These are phyloP conservation scores for Watsonalla binaria DNA, from an alignment of 2,888 invertebrate species.

Conservation along the genomic window DNA sequence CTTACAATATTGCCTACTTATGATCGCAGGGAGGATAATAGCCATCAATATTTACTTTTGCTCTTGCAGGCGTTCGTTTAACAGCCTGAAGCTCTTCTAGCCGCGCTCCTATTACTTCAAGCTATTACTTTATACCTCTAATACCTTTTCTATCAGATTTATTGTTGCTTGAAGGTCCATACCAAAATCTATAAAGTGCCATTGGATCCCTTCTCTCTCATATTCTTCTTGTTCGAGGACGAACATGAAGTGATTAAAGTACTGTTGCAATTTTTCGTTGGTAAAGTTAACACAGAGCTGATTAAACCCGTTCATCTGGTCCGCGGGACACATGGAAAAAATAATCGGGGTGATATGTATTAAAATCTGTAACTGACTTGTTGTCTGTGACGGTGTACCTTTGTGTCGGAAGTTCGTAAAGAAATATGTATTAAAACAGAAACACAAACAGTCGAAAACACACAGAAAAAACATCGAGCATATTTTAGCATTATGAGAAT, in stretches of 20 bases:
- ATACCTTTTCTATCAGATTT: conserved; percentile 94
- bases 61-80: conserved; percentile 47
- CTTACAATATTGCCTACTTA: conserved; percentile 26
- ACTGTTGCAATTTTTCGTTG: conserved; percentile 96
- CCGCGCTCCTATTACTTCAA: conserved; percentile 49
- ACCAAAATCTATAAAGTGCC: conserved; percentile 97
- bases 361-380: conserved; percentile 24
- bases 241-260: conserved; percentile 98
- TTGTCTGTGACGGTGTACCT: conserved; percentile 24
- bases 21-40: conserved; percentile 37
- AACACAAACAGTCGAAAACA: conserved; percentile 48
- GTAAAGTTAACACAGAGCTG: conserved; percentile 98
- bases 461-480: conserved; percentile 51
- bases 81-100: conserved; percentile 58
- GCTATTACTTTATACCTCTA: conserved; percentile 40
- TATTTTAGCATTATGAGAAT: conserved; percentile 57
- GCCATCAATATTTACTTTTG: conserved; percentile 39
- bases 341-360: conserved; percentile 34
- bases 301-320: conserved; percentile 95
- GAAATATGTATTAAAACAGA: conserved; percentile 28
- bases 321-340: conserved; percentile 51
- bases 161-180: conserved; percentile 95
- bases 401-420: conserved; percentile 29
- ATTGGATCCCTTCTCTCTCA: conserved; percentile 92
- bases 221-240: conserved; percentile 97